Percentiles rank a stretch among this genome's conserved stretches.
phyloP scores from a whole-genome alignment of 37 sponge, comb jelly and placozoan genomes.

The Dysidea cf. avara region DNA sequence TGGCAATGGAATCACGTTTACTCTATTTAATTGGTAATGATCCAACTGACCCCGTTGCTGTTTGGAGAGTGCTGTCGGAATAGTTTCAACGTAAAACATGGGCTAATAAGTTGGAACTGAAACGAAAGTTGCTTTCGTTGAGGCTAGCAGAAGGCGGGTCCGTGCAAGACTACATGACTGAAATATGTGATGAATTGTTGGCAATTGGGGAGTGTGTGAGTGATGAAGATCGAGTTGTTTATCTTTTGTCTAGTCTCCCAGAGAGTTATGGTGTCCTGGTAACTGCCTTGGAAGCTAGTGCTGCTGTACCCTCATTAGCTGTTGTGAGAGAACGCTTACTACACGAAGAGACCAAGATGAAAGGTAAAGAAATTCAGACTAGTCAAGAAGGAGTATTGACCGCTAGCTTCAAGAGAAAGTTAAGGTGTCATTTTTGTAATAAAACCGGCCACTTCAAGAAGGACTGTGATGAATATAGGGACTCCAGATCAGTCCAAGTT shows the following conservation, averaged over 20 bases:
- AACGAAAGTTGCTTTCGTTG: conserved; percentile 33
- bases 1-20: too few species aligned
- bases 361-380: conserved; percentile 3
- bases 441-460: conserved; percentile 25
- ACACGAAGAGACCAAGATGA: conserved; percentile 28
- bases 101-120: conserved; percentile 43
- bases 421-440: conserved; percentile 24
- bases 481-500: background rate
- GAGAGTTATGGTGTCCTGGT: conserved; percentile 42
- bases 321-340: conserved; percentile 30
- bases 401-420: too few species aligned
- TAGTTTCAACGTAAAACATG: conserved; percentile 59
- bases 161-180: conserved; percentile 58
- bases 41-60: conserved; percentile 48
- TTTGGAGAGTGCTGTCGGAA: conserved; percentile 45
- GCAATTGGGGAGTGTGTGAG: conserved; percentile 24
- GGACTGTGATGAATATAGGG: conserved; percentile 23
- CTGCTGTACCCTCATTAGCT: conserved; percentile 12
- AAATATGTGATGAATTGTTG: conserved; percentile 41
- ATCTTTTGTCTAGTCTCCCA: conserved; percentile 54
- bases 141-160: conserved; percentile 47
- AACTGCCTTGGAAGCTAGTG: conserved; percentile 48
- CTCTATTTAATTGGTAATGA: conserved; percentile 52
- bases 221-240: conserved; percentile 52
- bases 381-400: too few species aligned